Evolutionary conservation across 2,113 vertebrate genomes (phyloP).

Genomic region (Vidua macroura): DNA sequence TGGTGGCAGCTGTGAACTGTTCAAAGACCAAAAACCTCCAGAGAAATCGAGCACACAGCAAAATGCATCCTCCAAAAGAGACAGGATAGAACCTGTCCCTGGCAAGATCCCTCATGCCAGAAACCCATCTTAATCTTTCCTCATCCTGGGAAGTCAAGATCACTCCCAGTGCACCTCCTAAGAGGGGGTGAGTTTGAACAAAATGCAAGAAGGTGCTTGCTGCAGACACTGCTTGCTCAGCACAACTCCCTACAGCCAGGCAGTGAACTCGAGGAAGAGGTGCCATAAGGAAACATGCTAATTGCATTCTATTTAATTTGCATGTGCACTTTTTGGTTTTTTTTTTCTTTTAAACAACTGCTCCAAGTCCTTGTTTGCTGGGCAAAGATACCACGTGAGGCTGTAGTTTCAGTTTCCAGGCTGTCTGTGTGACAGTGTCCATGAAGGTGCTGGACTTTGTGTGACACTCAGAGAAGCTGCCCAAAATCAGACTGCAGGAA

Average conservation of each 20-base stretch:
- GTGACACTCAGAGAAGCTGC: not conserved
- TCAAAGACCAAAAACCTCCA: not conserved
- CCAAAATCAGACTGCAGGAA: not conserved
- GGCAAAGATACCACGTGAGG: not conserved
- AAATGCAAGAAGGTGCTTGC: not conserved
- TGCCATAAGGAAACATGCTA: not conserved
- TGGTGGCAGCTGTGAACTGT: not conserved
- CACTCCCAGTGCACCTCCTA: not conserved
- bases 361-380: not conserved
- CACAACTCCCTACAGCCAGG: not conserved
- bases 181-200: not conserved
- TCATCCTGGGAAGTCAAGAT: not conserved
- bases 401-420: not conserved
- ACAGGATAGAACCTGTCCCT: not conserved
- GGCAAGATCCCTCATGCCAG: not conserved
- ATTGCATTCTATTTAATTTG: conserved; percentile 48
- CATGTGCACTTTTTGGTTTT: not conserved
- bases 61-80: not conserved
- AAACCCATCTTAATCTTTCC: not conserved
- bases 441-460: not conserved
- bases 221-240: not conserved
- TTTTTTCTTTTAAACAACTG: not conserved
- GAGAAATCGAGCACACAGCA: not conserved
- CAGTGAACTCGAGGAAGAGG: not conserved
- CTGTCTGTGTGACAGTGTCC: not conserved